A percentile compares a stretch with the other conserved stretches of the same genome.
phyloP scores from a whole-genome alignment of 2,888 invertebrate genomes.

The Clivina fossor region DNA sequence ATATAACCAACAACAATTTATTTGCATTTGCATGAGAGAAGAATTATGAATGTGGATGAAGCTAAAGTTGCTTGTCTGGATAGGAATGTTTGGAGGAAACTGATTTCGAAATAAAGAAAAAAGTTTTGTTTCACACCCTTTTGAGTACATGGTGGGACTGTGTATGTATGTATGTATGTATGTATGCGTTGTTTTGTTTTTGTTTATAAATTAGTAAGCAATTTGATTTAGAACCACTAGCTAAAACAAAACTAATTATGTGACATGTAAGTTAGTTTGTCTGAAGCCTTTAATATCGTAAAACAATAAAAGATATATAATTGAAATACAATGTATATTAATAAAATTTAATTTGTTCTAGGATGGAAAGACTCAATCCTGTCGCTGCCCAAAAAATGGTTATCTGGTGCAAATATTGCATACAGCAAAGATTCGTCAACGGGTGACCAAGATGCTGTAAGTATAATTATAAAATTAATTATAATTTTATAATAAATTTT shows the following conservation, averaged over 20 bases:
- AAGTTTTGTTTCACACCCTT: no score
- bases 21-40: no score
- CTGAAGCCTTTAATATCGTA: background rate
- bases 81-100: no score
- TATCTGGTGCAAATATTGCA: constrained; percentile 57
- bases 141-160: no score
- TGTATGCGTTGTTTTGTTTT: background rate
- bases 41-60: no score
- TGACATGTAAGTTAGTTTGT: no score
- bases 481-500: no score
- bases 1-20: no score
- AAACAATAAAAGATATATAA: background rate
- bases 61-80: no score
- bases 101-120: no score
- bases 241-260: no score
- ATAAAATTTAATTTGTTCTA: constrained; percentile 50
- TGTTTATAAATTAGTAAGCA: background rate
- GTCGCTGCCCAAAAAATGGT: constrained; percentile 71
- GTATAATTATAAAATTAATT: constrained; percentile 1
- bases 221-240: background rate
- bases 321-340: background rate
- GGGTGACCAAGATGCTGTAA: constrained; percentile 23
- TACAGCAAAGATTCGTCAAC: constrained; percentile 45
- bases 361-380: constrained; percentile 76
- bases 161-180: background rate